Evolutionary conservation across 37 sponge, comb jelly and placozoan species (phyloP), one percentile per base, ranked within the genome.

Genomic region (Oopsacas minuta): DNA sequence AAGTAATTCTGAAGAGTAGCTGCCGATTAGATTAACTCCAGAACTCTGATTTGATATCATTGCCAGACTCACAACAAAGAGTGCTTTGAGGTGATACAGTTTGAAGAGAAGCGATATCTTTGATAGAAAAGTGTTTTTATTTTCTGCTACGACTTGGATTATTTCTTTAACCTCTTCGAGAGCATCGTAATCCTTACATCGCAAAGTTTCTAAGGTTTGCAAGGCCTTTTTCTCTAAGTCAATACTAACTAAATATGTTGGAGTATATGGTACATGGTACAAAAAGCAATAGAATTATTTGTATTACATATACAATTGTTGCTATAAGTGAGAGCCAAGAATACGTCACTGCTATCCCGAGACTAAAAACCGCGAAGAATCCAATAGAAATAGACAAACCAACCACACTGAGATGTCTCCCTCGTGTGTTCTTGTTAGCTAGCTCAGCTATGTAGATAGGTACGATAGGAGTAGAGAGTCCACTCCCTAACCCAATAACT

Each of bases 371-470:
- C 1, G 30, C 75, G 17, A 61, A 20, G 5, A n/a, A 25, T 61
- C 75, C 75, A 12, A n/a, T n/a, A 25, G 28, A 10, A 25, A 61
- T 61, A 12, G 1, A 10, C 20, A 61, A 25, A 25, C 75, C 51
- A 3, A 10, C 7, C 17, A 61, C 30, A 61, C 75, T 61, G 75
- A 61, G 75, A n/a, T 61, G 75, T n/a, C 75, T 61, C 20, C 75
- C 75, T 12, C 75, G 75, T 25, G 75, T 61, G 75, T 61, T 61
- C 75, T 61, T 61, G 28, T 61, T 61, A 10, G 75, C 75, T n/a
- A 61, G 28, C 75, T 61, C 75, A n/a, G 75, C 75, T 20, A 61
- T 12, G 75, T 61, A 61, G 22, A 61, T 61, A n/a, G 75, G 75
- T 12, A 61, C 75, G 20, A 61, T 61, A 3, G 75, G 75, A 3